Evolutionary conservation across 2,113 vertebrate species (phyloP).

Genomic region (Stegastes partitus): DNA sequence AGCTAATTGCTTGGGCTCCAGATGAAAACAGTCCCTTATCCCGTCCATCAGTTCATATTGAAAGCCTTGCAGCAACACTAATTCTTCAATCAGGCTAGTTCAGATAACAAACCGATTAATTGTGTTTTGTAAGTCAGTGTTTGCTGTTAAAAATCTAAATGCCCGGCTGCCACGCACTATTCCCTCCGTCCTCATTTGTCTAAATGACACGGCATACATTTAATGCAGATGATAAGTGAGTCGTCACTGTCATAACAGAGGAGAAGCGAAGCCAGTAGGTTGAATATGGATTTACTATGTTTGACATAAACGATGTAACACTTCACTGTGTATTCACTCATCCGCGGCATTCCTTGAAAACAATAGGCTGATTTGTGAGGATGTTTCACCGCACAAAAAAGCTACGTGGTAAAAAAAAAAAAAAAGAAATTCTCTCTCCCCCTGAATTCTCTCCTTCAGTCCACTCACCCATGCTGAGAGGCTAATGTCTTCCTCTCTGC

Average conservation of each 20-base stretch:
- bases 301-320: conserved; percentile 39
- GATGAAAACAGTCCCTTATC: too few relatives aligned
- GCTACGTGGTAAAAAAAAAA: conserved; percentile 36
- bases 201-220: background rate
- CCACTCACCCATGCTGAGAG: conserved; percentile 67
- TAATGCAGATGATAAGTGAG: conserved; percentile 20
- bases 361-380: conserved; percentile 49
- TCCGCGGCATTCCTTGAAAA: conserved; percentile 26
- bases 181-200: conserved; percentile 1
- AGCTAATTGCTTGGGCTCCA: too few relatives aligned
- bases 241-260: conserved; percentile 28
- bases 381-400: conserved; percentile 52
- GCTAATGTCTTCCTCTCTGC: conserved; percentile 67
- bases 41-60: too few relatives aligned
- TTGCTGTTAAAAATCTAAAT: conserved; percentile 8
- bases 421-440: conserved; percentile 34
- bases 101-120: background rate
- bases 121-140: background rate
- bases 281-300: conserved; percentile 30
- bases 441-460: conserved; percentile 46
- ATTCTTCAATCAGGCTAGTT: too few relatives aligned
- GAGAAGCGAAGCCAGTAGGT: conserved; percentile 5
- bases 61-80: background rate
- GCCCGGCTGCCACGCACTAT: background rate
- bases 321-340: conserved; percentile 18